Conservation (phyloP, 2,113 vertebrate genomes). For the Oxygymnocypris stewartii region DNA sequence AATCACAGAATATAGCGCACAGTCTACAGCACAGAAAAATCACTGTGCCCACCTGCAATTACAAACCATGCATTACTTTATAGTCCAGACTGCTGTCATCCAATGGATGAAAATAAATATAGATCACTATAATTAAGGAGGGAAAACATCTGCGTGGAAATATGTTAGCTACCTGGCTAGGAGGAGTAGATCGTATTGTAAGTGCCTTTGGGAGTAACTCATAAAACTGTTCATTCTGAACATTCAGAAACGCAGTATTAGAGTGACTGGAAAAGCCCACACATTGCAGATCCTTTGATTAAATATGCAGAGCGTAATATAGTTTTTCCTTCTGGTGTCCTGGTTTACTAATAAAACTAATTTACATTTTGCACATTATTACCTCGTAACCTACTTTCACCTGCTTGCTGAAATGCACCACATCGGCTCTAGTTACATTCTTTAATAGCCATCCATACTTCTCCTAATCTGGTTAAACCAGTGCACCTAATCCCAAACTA, state of each 20-base stretch:
- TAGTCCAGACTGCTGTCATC: constrained; percentile 37
- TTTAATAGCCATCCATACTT: background rate
- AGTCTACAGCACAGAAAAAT: constrained; percentile 32
- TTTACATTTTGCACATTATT: background rate
- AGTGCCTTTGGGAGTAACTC: constrained; percentile 18
- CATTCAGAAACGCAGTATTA: background rate
- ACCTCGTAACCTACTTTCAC: constrained; percentile 6
- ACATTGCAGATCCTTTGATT: background rate
- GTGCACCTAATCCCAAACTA: constrained; percentile 39
- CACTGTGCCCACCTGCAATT: constrained; percentile 12
- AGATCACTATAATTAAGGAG: constrained; percentile 40
- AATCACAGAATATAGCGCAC: constrained; percentile 53
- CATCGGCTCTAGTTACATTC: background rate
- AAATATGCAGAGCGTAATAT: constrained; percentile 5
- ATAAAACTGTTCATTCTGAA: background rate
- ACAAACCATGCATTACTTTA: constrained; percentile 30
- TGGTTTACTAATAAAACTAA: background rate
- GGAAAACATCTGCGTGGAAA: constrained; percentile 32
- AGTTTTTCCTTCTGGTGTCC: background rate
- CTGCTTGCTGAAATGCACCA: constrained; percentile 4
- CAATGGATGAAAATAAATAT: constrained; percentile 33
- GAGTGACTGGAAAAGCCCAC: background rate
- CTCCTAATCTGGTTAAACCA: constrained; percentile 15
- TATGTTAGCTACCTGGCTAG: constrained; percentile 22
- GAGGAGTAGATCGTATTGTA: background rate